Percentiles rank a stretch among this genome's conserved stretches.
Evolutionary conservation across 2,113 vertebrate species (phyloP).

Genomic region (Marcusenius ussheri): DNA sequence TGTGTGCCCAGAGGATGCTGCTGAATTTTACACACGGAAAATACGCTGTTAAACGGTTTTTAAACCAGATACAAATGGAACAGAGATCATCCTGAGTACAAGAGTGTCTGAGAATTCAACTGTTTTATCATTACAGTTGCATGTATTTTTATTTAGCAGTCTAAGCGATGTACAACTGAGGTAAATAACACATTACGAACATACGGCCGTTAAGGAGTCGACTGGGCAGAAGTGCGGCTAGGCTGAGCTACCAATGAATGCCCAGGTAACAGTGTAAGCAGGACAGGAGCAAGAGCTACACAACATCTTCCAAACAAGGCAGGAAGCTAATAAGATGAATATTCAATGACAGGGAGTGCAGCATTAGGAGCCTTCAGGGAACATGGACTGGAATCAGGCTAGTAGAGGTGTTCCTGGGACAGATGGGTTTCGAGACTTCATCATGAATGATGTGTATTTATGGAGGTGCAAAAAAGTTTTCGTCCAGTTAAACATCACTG

Average conservation of each 20-base stretch:
- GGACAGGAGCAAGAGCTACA: not conserved
- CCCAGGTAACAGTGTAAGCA: not conserved
- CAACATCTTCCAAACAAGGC: not conserved
- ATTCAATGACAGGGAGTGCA: not conserved
- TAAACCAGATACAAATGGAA: conserved; percentile 34
- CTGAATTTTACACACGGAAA: conserved; percentile 1
- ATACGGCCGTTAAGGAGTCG: not conserved
- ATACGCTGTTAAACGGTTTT: not conserved
- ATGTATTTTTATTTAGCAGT: not conserved
- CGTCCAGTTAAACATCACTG: not conserved
- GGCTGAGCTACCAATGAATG: not conserved
- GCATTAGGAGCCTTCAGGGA: not conserved
- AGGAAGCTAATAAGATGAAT: not conserved
- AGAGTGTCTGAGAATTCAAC: conserved; percentile 32
- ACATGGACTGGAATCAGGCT: not conserved
- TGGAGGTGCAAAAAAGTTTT: not conserved
- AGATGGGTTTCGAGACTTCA: not conserved
- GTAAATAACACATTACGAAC: not conserved
- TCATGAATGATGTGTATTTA: not conserved
- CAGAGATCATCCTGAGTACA: conserved; percentile 40
- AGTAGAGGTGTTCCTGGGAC: not conserved
- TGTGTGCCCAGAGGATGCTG: not conserved
- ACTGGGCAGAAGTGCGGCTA: not conserved
- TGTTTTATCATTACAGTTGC: not conserved
- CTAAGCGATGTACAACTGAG: not conserved